These are phyloP conservation scores for Argya squamiceps DNA, from an alignment of 2,797 vertebrate species.

Conservation along the genomic window DNA sequence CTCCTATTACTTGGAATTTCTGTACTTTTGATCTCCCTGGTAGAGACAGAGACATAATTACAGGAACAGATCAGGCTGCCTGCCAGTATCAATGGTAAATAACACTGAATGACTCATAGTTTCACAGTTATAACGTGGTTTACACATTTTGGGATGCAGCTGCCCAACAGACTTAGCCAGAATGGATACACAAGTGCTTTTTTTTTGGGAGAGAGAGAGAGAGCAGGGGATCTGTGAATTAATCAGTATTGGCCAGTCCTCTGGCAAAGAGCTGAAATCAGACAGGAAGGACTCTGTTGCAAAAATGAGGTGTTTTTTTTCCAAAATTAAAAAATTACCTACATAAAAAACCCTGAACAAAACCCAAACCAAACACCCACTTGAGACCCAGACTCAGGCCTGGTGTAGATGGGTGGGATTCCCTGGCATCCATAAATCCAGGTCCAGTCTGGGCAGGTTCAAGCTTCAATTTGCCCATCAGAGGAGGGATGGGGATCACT, in stretches of 20 bases:
- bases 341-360: neutral
- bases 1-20: conserved; percentile 66
- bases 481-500: neutral
- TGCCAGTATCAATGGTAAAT: conserved; percentile 74
- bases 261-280: neutral
- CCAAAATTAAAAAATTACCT: neutral
- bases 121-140: conserved; percentile 62
- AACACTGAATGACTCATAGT: conserved; percentile 63
- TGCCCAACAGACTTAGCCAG: conserved; percentile 60
- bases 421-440: neutral
- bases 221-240: neutral
- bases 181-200: neutral
- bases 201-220: neutral
- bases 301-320: neutral
- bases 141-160: conserved; percentile 65
- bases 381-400: neutral
- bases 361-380: neutral
- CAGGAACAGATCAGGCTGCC: conserved; percentile 65
- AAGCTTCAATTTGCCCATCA: rapidly evolving
- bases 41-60: conserved; percentile 71
- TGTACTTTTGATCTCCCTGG: conserved; percentile 68
- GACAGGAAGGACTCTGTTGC: neutral
- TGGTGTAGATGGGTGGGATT: rapidly evolving
- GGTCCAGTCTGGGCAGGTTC: neutral
- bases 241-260: neutral